Base-by-base conservation (phyloP, 2,113 vertebrate species). In the Eudorcas thomsonii region DNA sequence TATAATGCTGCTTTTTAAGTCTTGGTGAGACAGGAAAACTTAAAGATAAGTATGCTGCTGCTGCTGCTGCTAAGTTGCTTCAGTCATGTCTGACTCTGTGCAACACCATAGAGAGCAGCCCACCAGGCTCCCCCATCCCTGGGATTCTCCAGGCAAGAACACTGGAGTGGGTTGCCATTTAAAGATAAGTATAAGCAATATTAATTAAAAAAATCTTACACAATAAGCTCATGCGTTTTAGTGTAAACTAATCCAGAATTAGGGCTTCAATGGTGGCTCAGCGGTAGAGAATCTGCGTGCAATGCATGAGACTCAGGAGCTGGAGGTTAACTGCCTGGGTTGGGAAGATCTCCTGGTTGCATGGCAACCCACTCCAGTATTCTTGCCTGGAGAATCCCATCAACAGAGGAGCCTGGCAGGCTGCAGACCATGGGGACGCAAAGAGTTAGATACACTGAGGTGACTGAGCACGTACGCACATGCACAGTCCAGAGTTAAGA, bases 401-500 rank as follows among this genome's bases (percentile, higher is more conserved):
- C 0, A 3, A 43, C 12, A 43, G 39, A 77, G 71, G 39, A 77
- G 39, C 71, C 39, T 77, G 39, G 23, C 0, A 1, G 71, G 23
- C 71, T 26, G 15, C 2, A 43, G 36, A 26, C 12, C 71, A 77
- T 26, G 12, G 12, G 6, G 39, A 43, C 0, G 0, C 39, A 43
- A 43, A 77, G 39, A 77, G 3, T 26, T 43, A 77, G 71, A 26
- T 25, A 77, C 12, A 77, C 23, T 26, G 71, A 77, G 26, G 71
- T 43, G 71, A 43, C 12, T 43, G 71, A 77, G 36, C 36, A 74
- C 0, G 2, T 43, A 77, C 2, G 23, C 36, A 14, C 23, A 43
- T 3, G 6, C 36, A 43, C 36, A 64, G 45, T 26, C 6, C 30
- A 74, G 2, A 83, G 23, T 21, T 74, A 74, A 54, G 77, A 81